A percentile compares a stretch with the other conserved stretches of the same genome.
phyloP scores from a whole-genome alignment of 2,797 vertebrate species.

The Fratercula arctica region DNA sequence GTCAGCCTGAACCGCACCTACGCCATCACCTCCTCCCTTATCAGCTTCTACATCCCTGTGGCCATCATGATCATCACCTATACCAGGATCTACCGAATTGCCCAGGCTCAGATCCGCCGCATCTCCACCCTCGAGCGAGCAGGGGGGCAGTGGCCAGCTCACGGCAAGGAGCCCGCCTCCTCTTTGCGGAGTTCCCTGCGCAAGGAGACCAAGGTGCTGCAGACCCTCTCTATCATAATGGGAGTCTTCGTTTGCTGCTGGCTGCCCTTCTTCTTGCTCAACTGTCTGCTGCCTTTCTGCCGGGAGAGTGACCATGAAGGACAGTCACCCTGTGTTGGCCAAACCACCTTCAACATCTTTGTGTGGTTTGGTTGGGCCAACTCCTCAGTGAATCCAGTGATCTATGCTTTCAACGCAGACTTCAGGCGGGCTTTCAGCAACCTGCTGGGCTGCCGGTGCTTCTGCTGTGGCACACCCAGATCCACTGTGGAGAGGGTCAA shows the following conservation, averaged over 20 bases:
- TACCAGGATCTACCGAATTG: conserved; percentile 84
- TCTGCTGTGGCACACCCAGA: not conserved
- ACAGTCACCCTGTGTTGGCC: conserved; percentile 74
- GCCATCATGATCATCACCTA: conserved; percentile 85
- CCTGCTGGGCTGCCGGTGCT: conserved; percentile 77
- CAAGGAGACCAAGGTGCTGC: conserved; percentile 84
- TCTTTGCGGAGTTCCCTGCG: conserved; percentile 51
- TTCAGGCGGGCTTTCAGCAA: conserved; percentile 82
- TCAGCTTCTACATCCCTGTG: conserved; percentile 88
- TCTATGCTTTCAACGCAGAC: conserved; percentile 85
- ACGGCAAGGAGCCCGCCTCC: conserved; percentile 46
- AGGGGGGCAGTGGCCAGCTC: conserved; percentile 63
- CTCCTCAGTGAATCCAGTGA: conserved; percentile 83
- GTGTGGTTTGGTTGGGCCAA: conserved; percentile 88
- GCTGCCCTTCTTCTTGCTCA: conserved; percentile 86
- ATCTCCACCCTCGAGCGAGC: conserved; percentile 83
- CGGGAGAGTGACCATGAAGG: not conserved
- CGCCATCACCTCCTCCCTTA: conserved; percentile 81
- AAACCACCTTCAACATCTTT: conserved; percentile 83
- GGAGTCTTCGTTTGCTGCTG: conserved; percentile 85
- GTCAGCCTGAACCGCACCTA: conserved; percentile 81
- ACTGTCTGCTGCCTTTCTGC: conserved; percentile 85
- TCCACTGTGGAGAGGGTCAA: conserved; percentile 78
- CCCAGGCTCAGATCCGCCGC: conserved; percentile 83
- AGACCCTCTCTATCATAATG: conserved; percentile 84